phyloP scores from a whole-genome alignment of 2,797 vertebrate genomes.

The Lutjanus argentimaculatus region DNA sequence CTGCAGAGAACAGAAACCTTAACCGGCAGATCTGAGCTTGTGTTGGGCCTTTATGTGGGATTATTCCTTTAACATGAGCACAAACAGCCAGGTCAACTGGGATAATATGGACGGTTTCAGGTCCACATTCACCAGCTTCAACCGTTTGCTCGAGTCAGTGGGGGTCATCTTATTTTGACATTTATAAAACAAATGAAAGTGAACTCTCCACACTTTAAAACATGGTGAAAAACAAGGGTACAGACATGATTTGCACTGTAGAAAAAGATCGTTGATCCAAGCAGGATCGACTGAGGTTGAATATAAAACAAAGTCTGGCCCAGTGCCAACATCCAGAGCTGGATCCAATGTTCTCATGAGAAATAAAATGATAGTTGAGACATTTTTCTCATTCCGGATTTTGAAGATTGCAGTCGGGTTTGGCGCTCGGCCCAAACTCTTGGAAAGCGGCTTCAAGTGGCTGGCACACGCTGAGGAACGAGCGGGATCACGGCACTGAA shows the following conservation, averaged over 20 bases:
- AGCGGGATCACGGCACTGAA: constrained; percentile 8
- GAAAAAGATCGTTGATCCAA: neutral
- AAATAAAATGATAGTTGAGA: constrained; percentile 28
- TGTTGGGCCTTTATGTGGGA: neutral
- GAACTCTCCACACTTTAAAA: neutral
- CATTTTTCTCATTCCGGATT: constrained; percentile 35
- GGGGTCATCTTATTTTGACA: too few species aligned
- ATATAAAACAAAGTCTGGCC: neutral
- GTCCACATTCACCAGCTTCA: neutral
- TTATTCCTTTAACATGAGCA: neutral
- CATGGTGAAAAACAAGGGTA: neutral
- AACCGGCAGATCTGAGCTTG: neutral
- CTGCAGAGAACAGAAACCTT: neutral
- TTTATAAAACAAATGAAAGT: neutral
- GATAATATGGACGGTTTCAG: neutral
- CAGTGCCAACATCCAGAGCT: neutral
- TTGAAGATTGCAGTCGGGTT: neutral
- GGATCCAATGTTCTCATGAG: constrained; percentile 28
- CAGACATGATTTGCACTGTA: neutral
- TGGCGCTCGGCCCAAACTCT: constrained; percentile 21
- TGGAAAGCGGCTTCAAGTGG: neutral
- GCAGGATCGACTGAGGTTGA: neutral
- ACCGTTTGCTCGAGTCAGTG: too few species aligned
- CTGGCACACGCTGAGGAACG: neutral
- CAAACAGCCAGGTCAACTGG: neutral